phyloP scores from a whole-genome alignment of 2,113 vertebrate species.

The Chionis minor region DNA sequence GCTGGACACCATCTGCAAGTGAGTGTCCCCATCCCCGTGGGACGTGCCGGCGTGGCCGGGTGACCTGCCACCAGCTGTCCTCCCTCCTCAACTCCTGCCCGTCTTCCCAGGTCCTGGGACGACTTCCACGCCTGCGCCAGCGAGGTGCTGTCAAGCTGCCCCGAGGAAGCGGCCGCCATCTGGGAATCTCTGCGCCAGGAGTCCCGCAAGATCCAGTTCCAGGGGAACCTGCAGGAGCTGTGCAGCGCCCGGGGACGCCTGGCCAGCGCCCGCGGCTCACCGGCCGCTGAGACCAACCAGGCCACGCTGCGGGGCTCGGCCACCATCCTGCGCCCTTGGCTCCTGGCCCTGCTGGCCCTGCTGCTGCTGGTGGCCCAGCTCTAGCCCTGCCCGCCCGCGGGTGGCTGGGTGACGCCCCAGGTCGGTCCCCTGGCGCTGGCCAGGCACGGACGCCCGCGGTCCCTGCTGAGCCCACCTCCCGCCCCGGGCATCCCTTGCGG shows the following conservation, averaged over 20 bases:
- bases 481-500: neutral
- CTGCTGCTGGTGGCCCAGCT: slow-evolving; percentile 41
- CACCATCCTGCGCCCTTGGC: neutral
- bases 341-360: slow-evolving; percentile 49
- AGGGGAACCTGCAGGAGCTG: slow-evolving; percentile 92
- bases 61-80: neutral
- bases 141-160: slow-evolving; percentile 86
- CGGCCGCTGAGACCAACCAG: slow-evolving; percentile 82
- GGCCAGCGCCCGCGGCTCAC: slow-evolving; percentile 50
- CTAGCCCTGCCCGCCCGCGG: slow-evolving; percentile 18
- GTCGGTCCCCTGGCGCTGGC: accelerated
- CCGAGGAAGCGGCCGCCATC: slow-evolving; percentile 85
- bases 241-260: slow-evolving; percentile 79
- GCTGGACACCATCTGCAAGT: slow-evolving; percentile 94
- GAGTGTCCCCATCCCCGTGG: neutral
- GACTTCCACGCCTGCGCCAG: slow-evolving; percentile 91
- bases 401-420: neutral
- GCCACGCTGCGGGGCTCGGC: slow-evolving; percentile 80
- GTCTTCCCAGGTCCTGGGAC: slow-evolving; percentile 87
- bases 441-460: accelerated
- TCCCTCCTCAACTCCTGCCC: neutral
- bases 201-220: slow-evolving; percentile 92
- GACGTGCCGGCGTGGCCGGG: neutral
- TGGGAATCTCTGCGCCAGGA: slow-evolving; percentile 95
- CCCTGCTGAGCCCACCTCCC: neutral